Evolutionary conservation across 92 coral and sea anemone genomes (phyloP), one percentile per base, ranked within the genome.

Genomic region (Parazoanthus swiftii): DNA sequence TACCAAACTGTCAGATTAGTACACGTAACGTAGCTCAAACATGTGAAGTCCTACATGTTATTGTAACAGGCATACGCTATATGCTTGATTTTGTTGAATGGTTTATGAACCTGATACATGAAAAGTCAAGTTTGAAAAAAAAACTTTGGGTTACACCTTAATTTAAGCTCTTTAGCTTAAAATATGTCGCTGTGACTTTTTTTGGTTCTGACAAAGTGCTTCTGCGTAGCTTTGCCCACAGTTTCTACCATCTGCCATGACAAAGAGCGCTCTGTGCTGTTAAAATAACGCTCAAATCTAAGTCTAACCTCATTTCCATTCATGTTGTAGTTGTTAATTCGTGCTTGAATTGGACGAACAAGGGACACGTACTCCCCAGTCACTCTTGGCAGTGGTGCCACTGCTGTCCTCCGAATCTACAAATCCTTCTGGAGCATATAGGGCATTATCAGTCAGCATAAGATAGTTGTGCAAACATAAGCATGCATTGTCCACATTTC

Each of bases 201-300:
- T 66, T 79, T 88, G 85, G 77, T 79, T 88, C 76, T 88, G 79
- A 43, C 79, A 79, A 88, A 88, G 85, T 65, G 90, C 90, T 88
- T 88, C 90, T 79, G 85, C 39, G 46, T 79, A 88, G 76, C 85
- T 66, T 35, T 79, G 58, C 23, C 82, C 68, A 79, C 68, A 79
- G 68, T 79, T 79, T 42, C 66, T 54, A n/a, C 82, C 82, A 79
- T 29, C 37, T 79, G 82, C 82, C 82, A 79, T 46, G 82, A 68
- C 63, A 79, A 21, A 79, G 82, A 50, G 33, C 82, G 68, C 37
- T 79, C 82, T 56, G 58, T 51, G 82, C 82, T 79, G 37, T 79
- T 79, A 14, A 79, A 79, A 54, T 79, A 79, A 56, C 33, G 43
- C 33, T 79, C 63, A 79, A 79, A 79, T 20, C 63, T 51, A 11